Evolutionary conservation across 2,797 vertebrate genomes (phyloP).

Genomic region (Distichodus sexfasciatus): DNA sequence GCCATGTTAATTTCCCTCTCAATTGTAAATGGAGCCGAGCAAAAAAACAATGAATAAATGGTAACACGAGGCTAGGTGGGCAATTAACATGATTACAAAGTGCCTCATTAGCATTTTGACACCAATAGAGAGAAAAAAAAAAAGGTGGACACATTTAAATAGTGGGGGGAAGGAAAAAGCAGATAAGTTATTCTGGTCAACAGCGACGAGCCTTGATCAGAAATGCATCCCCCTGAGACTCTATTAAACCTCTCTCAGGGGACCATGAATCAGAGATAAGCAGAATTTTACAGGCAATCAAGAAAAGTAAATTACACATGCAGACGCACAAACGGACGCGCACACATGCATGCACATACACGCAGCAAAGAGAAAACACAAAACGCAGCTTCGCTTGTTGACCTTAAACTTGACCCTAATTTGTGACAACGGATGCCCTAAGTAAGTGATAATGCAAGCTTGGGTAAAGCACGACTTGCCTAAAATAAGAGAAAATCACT

Average conservation of each 20-base stretch:
- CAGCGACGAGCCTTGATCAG: slow-evolving; percentile 84
- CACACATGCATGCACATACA: slow-evolving; percentile 43
- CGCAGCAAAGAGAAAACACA: slow-evolving; percentile 57
- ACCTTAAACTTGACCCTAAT: slow-evolving; percentile 73
- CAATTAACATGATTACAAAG: slow-evolving; percentile 99
- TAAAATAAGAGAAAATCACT: too few species aligned
- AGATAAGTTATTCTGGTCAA: slow-evolving; percentile 82
- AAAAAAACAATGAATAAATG: slow-evolving; percentile 91
- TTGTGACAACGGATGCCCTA: slow-evolving; percentile 66
- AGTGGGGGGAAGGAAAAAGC: slow-evolving; percentile 61
- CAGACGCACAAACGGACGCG: slow-evolving; percentile 48
- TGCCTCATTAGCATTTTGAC: slow-evolving; percentile 97
- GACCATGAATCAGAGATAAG: slow-evolving; percentile 92
- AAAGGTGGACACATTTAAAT: slow-evolving; percentile 30
- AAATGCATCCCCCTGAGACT: slow-evolving; percentile 88
- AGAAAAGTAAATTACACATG: slow-evolving; percentile 80
- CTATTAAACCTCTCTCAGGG: slow-evolving; percentile 87
- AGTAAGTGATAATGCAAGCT: slow-evolving; percentile 80
- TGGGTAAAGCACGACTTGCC: too few species aligned
- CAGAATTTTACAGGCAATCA: slow-evolving; percentile 98
- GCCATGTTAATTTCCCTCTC: slow-evolving; percentile 86
- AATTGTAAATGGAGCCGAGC: slow-evolving; percentile 79
- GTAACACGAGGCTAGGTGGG: slow-evolving; percentile 94
- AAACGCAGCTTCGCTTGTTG: slow-evolving; percentile 76
- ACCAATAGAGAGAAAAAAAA: slow-evolving; percentile 58